A percentile compares a stretch with the other conserved stretches of the same genome.
Conservation (phyloP, 2,113 vertebrate species). For the Serilophus lunatus region DNA sequence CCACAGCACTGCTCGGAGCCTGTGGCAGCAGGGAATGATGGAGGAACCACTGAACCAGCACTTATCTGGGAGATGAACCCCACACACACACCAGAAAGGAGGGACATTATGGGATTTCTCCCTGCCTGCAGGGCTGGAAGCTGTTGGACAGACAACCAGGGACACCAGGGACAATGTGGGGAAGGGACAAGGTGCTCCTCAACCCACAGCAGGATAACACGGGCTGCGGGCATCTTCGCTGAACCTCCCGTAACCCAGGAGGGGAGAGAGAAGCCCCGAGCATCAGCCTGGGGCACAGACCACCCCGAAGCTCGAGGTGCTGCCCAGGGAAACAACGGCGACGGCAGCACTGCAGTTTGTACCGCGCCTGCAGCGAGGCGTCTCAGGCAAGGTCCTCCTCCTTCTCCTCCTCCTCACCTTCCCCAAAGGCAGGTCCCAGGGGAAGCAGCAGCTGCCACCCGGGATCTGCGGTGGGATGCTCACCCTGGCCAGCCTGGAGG, state of each 20-base stretch:
- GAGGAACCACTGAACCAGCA: neutral
- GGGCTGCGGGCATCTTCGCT: neutral
- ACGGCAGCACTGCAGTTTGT: neutral
- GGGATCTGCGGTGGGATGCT: neutral
- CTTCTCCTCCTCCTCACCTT: neutral
- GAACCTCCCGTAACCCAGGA: accelerated
- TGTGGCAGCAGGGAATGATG: neutral
- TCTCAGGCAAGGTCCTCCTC: neutral
- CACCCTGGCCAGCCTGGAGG: neutral
- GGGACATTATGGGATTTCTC: neutral
- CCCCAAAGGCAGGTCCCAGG: neutral
- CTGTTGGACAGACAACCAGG: neutral
- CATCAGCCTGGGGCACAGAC: neutral
- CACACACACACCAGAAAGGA: accelerated
- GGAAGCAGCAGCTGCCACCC: neutral
- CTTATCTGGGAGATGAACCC: neutral
- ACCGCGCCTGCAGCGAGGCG: neutral
- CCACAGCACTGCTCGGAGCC: accelerated
- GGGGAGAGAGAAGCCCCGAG: neutral
- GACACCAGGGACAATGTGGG: neutral
- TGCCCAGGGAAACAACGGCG: neutral
- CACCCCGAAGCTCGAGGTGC: neutral
- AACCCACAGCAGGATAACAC: neutral
- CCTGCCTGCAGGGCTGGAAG: neutral
- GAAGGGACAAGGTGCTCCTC: neutral